Conservation (phyloP, 1,140 invertebrate genomes). For the Andricus grossulariae region DNA sequence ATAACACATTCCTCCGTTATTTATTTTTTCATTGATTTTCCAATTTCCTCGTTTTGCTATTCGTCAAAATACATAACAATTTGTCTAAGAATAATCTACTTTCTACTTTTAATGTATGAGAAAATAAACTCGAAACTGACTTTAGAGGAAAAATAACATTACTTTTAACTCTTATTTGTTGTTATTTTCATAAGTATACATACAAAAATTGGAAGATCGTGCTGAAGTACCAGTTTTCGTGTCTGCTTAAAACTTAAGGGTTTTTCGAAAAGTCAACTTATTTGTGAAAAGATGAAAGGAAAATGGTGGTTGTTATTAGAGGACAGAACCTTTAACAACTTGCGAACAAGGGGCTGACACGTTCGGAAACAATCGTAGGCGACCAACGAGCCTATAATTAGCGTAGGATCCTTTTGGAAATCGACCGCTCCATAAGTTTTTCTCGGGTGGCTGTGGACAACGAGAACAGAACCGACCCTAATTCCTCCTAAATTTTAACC, state of each 20-base stretch:
- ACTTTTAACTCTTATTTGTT: not conserved
- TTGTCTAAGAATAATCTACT: not conserved
- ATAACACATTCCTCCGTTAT: too few relatives aligned
- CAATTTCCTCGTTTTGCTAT: not conserved
- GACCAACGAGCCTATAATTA: conserved; percentile 68
- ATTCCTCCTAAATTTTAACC: conserved; percentile 41
- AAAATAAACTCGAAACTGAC: conserved; percentile 5
- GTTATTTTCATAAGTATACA: not conserved
- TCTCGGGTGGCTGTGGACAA: conserved; percentile 36
- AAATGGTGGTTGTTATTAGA: conserved; percentile 31
- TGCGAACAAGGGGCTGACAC: conserved; percentile 69
- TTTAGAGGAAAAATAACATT: not conserved
- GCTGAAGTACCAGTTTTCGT: not conserved
- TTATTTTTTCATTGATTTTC: not conserved
- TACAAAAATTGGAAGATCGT: not conserved
- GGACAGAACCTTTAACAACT: conserved; percentile 61
- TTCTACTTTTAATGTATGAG: not conserved
- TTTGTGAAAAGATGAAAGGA: conserved; percentile 33
- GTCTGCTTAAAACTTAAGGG: not conserved
- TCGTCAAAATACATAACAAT: not conserved
- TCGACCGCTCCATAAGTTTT: conserved; percentile 59
- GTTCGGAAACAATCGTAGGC: conserved; percentile 63
- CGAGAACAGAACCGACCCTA: conserved; percentile 43
- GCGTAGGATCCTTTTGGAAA: conserved; percentile 58
- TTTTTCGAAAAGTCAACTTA: conserved; percentile 13